Evolutionary conservation across 2,888 invertebrate genomes (phyloP).

Genomic region (Hetaerina titia): DNA sequence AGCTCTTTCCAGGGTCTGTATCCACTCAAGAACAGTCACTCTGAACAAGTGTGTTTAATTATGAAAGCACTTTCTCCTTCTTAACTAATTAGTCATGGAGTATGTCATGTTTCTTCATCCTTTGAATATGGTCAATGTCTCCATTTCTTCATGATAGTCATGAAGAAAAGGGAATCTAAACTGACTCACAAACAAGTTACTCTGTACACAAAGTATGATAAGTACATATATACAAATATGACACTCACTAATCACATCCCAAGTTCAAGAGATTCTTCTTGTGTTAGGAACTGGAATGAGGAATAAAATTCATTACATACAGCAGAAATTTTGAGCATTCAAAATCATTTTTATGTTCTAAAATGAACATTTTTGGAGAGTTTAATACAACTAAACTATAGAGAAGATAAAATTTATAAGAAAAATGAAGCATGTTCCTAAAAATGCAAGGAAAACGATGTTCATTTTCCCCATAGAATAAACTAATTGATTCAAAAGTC

Average conservation of each 20-base stretch:
- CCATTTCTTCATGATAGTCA: slow-evolving; percentile 45
- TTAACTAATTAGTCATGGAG: slow-evolving; percentile 39
- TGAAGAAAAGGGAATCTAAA: slow-evolving; percentile 52
- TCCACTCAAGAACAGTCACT: slow-evolving; percentile 54
- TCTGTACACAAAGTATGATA: slow-evolving; percentile 61
- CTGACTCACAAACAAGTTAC: slow-evolving; percentile 32
- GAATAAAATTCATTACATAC: background rate
- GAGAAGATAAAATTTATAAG: too few relatives aligned
- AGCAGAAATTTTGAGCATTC: background rate
- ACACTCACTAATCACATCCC: slow-evolving; percentile 60
- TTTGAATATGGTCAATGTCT: slow-evolving; percentile 38
- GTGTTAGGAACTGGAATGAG: slow-evolving; percentile 37
- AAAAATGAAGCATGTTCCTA: too few relatives aligned
- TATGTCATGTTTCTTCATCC: slow-evolving; percentile 48
- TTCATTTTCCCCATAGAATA: too few relatives aligned
- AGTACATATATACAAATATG: slow-evolving; percentile 61
- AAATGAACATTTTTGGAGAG: background rate
- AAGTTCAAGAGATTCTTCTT: slow-evolving; percentile 45
- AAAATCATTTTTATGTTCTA: background rate
- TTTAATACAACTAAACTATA: too few relatives aligned
- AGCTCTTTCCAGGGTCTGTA: slow-evolving; percentile 49
- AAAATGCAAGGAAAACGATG: too few relatives aligned
- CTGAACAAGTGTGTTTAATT: slow-evolving; percentile 21
- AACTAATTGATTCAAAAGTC: too few relatives aligned
- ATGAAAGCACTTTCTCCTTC: slow-evolving; percentile 41